phyloP scores from a whole-genome alignment of 2,113 vertebrate species.

The Nycticryphes semicollaris region DNA sequence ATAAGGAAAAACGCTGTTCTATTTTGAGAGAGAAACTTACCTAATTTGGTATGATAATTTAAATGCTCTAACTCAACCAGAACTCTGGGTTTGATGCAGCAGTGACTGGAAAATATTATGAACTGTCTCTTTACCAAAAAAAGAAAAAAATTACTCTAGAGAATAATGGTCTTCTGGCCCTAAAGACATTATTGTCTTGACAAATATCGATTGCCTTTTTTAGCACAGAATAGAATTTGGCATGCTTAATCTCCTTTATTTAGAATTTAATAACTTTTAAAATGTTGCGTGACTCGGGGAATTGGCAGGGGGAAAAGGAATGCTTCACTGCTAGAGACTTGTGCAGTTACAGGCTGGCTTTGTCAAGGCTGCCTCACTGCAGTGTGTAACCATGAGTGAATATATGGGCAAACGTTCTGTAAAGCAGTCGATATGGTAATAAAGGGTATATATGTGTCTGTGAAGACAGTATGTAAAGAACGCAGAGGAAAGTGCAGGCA shows the following conservation, averaged over 20 bases:
- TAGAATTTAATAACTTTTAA: slow-evolving; percentile 55
- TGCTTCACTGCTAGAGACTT: not conserved
- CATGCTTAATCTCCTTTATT: slow-evolving; percentile 45
- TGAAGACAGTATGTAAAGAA: not conserved
- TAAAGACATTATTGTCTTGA: slow-evolving; percentile 18
- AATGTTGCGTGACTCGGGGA: slow-evolving; percentile 19
- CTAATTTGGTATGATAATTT: slow-evolving; percentile 8
- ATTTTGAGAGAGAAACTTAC: not conserved
- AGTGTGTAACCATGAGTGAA: not conserved
- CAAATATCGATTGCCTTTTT: slow-evolving; percentile 45
- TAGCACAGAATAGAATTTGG: slow-evolving; percentile 38
- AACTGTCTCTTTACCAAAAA: slow-evolving; percentile 33
- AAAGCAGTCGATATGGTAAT: not conserved
- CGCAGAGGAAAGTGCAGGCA: not conserved
- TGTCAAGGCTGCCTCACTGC: not conserved
- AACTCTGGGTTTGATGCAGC: not conserved
- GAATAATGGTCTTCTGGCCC: slow-evolving; percentile 1
- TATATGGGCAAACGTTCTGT: accelerated
- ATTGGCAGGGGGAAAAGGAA: slow-evolving; percentile 5
- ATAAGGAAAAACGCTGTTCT: not conserved
- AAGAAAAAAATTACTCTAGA: not conserved
- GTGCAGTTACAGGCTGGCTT: not conserved
- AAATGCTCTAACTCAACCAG: not conserved
- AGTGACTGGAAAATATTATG: slow-evolving; percentile 29
- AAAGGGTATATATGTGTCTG: not conserved